These are phyloP conservation scores for Rhagoletis zephyria DNA, from an alignment of 1,140 invertebrate genomes.

Conservation along the genomic window DNA sequence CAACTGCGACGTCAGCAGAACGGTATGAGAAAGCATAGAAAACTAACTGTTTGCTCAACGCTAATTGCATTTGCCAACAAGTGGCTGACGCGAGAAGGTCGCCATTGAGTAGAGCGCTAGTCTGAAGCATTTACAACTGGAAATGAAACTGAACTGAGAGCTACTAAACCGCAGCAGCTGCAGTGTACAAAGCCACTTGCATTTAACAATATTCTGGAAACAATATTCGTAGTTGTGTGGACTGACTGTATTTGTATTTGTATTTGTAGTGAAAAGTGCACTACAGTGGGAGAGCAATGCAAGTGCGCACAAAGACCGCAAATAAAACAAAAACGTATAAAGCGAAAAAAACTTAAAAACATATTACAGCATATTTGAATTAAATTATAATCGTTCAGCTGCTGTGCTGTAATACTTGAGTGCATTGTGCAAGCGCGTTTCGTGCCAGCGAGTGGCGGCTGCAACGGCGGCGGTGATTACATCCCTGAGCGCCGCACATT, in stretches of 20 bases:
- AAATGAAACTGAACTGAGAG: not conserved
- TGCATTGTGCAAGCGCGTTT: not conserved
- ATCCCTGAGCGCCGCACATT: not conserved
- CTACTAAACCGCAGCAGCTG: not conserved
- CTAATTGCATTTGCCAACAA: slow-evolving; percentile 49
- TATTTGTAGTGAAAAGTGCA: slow-evolving; percentile 19
- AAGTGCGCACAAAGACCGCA: not conserved
- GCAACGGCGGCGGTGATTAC: not conserved
- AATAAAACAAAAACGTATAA: not conserved
- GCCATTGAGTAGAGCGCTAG: slow-evolving; percentile 26
- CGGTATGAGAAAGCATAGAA: slow-evolving; percentile 31
- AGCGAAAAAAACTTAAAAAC: not conserved
- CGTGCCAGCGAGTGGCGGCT: not conserved
- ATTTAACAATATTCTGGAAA: not conserved
- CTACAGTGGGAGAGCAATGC: not conserved
- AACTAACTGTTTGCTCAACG: not conserved
- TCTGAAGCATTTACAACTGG: not conserved
- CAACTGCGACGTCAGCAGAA: slow-evolving; percentile 30
- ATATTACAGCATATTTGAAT: too few relatives aligned
- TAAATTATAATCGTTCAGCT: not conserved
- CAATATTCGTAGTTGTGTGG: too few relatives aligned
- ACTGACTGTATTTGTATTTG: not conserved
- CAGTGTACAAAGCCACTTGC: not conserved
- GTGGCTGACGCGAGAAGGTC: slow-evolving; percentile 34
- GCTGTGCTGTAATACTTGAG: slow-evolving; percentile 36